phyloP scores from a whole-genome alignment of 2,888 invertebrate genomes.

The Drosophila recens region DNA sequence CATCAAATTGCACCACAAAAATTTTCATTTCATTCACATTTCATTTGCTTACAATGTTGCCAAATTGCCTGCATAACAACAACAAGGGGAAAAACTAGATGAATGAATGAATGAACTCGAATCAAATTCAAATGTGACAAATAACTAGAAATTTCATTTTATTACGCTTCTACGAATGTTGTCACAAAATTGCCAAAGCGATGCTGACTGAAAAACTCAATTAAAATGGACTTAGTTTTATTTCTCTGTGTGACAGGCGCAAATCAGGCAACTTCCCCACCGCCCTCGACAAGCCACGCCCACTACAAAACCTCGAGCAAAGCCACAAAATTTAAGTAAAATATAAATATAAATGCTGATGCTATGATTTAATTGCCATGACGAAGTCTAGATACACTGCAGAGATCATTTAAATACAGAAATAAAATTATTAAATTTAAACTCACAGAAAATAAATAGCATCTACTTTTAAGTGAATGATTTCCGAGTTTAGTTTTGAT shows the following conservation, averaged over 20 bases:
- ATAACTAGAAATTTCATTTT: constrained; percentile 63
- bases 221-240: constrained; percentile 75
- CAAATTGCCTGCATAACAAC: constrained; percentile 55
- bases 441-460: too few relatives aligned
- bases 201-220: constrained; percentile 69
- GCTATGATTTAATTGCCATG: background rate
- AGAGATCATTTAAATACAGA: background rate
- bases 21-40: constrained; percentile 56
- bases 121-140: constrained; percentile 70
- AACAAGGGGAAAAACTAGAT: constrained; percentile 9
- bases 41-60: constrained; percentile 58
- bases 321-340: constrained; percentile 55
- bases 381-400: constrained; percentile 39
- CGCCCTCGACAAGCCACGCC: background rate
- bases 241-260: constrained; percentile 59
- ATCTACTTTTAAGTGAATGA: too few relatives aligned
- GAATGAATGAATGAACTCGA: constrained; percentile 44
- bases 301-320: background rate
- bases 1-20: constrained; percentile 42
- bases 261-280: constrained; percentile 47
- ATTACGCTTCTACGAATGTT: constrained; percentile 40
- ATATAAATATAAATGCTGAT: constrained; percentile 36
- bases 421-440: too few relatives aligned
- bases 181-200: constrained; percentile 47
- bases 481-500: too few relatives aligned